Conservation (phyloP, 2,888 invertebrate genomes). For the Drosophila peninsularis region DNA sequence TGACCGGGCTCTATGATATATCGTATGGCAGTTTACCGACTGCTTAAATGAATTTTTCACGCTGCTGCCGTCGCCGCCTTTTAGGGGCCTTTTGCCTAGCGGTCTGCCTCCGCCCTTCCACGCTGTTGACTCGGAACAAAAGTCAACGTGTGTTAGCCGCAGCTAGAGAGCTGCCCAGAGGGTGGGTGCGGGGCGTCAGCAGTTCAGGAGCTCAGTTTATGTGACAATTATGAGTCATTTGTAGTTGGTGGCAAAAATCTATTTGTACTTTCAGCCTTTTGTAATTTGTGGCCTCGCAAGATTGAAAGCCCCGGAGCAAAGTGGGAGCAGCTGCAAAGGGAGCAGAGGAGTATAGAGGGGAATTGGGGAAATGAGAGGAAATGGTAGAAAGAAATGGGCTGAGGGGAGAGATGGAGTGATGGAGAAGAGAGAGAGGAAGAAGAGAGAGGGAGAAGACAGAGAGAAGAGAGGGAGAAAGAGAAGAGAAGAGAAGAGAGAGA, state of each 20-base stretch:
- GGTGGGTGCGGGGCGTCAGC: not conserved
- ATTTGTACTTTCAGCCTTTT: conserved; percentile 39
- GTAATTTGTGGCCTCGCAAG: conserved; percentile 10
- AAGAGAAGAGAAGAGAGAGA: too few relatives aligned
- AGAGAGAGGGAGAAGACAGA: too few relatives aligned
- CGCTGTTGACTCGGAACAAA: conserved; percentile 76
- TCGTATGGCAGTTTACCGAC: conserved; percentile 72
- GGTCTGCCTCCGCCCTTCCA: conserved; percentile 53
- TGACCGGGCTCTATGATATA: conserved; percentile 61
- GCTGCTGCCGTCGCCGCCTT: conserved; percentile 30
- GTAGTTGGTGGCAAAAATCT: conserved; percentile 31
- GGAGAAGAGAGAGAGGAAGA: too few relatives aligned
- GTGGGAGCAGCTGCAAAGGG: not conserved
- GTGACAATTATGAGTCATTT: conserved; percentile 76
- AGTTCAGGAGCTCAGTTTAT: conserved; percentile 38
- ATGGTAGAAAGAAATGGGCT: too few relatives aligned
- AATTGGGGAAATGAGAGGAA: not conserved
- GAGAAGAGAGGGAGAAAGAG: too few relatives aligned
- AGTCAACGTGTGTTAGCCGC: conserved; percentile 49
- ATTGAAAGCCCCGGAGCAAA: conserved; percentile 3
- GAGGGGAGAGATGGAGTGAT: too few relatives aligned
- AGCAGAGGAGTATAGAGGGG: too few relatives aligned
- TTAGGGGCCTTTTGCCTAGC: conserved; percentile 11
- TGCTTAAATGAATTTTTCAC: conserved; percentile 80
- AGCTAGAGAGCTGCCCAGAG: not conserved